A percentile compares a stretch with the other conserved stretches of the same genome.
These are phyloP conservation scores for Wiebesia pumilae DNA, from an alignment of 1,140 invertebrate genomes.

Conservation along the genomic window DNA sequence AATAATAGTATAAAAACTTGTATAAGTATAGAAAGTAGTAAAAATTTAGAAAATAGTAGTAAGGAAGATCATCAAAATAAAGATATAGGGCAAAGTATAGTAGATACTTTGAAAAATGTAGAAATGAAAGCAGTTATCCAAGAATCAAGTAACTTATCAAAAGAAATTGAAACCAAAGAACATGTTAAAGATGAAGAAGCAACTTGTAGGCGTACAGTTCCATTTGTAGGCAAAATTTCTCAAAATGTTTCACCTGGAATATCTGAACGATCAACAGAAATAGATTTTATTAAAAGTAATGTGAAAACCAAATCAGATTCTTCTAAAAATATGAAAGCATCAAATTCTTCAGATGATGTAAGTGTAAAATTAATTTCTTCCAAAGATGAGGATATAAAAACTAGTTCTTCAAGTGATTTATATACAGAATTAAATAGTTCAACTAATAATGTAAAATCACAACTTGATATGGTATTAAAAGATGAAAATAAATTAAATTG, in stretches of 20 bases:
- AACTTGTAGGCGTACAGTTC: slow-evolving; percentile 32
- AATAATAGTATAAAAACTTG: neutral
- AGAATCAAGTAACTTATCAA: neutral
- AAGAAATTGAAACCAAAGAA: slow-evolving; percentile 48
- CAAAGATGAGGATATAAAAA: neutral
- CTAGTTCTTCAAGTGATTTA: slow-evolving; percentile 3
- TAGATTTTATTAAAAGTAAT: slow-evolving; percentile 8
- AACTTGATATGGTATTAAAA: neutral
- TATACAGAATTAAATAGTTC: slow-evolving; percentile 7
- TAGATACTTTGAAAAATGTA: neutral
- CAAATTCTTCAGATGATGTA: neutral
- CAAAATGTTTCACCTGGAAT: neutral
- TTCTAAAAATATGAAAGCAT: slow-evolving; percentile 1
- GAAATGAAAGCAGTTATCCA: neutral
- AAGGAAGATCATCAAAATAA: neutral
- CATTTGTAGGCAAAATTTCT: slow-evolving; percentile 34
- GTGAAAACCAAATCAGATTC: neutral
- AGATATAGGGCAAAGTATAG: neutral
- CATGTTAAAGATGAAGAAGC: slow-evolving; percentile 1
- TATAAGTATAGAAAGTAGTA: neutral
- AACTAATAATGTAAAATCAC: neutral
- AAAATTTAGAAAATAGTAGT: neutral
- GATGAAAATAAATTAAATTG: neutral
- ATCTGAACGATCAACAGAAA: neutral
- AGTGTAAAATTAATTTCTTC: neutral